phyloP scores from a whole-genome alignment of 2,797 vertebrate species.

The Syngnathus rostellatus region DNA sequence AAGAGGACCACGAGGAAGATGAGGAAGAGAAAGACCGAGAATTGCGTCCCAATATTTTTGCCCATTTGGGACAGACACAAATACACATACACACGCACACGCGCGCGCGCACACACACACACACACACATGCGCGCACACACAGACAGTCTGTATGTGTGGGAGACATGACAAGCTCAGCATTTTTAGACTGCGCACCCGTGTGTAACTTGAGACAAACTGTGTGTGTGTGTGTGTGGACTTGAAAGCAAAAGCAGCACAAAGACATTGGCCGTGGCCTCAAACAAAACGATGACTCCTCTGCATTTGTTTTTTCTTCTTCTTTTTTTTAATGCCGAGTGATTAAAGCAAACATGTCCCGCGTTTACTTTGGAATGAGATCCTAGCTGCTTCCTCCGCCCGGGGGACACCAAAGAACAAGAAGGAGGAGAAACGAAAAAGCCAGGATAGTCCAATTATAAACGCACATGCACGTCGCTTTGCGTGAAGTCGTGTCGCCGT shows the following conservation, averaged over 20 bases:
- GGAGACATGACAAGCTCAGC: neutral
- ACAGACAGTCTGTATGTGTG: neutral
- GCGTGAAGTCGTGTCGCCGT: conserved; percentile 27
- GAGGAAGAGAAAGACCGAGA: too few relatives aligned
- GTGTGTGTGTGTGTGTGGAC: neutral
- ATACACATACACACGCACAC: neutral
- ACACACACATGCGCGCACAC: too few relatives aligned
- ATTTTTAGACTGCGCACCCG: neutral
- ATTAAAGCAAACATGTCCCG: conserved; percentile 51
- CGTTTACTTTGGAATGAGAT: conserved; percentile 58
- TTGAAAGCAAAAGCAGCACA: conserved; percentile 11
- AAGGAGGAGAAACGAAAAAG: conserved; percentile 22
- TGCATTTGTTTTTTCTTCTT: conserved; percentile 23
- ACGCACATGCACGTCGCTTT: conserved; percentile 8
- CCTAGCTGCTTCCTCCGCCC: conserved; percentile 39
- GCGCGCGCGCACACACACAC: neutral
- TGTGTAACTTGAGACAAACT: too few relatives aligned
- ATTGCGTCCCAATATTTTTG: neutral
- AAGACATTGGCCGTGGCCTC: conserved; percentile 32
- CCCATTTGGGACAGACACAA: neutral
- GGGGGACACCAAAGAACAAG: conserved; percentile 11
- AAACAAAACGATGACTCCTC: conserved; percentile 40
- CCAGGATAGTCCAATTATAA: conserved; percentile 48
- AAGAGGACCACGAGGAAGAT: neutral
- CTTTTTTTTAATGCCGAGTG: conserved; percentile 26